Evolutionary conservation across 2,113 vertebrate species (phyloP).

Genomic region (Antechinus flavipes): DNA sequence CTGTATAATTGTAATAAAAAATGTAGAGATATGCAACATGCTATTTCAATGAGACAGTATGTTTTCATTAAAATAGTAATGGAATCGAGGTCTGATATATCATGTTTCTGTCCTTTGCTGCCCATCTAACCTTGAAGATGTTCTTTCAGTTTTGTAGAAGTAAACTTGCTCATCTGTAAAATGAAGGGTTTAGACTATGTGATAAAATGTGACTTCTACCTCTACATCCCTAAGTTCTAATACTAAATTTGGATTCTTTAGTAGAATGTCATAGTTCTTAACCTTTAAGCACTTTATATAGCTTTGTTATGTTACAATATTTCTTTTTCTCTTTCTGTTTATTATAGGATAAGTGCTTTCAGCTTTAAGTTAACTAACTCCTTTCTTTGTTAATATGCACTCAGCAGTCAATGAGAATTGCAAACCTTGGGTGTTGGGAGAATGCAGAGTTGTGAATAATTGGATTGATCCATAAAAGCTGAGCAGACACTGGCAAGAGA

Average conservation of each 20-base stretch:
- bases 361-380: slow-evolving; percentile 4
- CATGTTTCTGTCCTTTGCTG: not conserved
- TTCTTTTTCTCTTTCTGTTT: not conserved
- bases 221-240: not conserved
- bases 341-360: not conserved
- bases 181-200: not conserved
- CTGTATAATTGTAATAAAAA: not conserved
- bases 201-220: not conserved
- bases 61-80: not conserved
- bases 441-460: slow-evolving; percentile 1
- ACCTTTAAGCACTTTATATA: not conserved
- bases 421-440: not conserved
- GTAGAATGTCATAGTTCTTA: not conserved
- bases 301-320: not conserved
- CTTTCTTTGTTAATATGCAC: not conserved
- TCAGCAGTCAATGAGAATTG: slow-evolving; percentile 22
- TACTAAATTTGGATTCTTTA: slow-evolving; percentile 5
- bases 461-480: not conserved
- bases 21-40: not conserved
- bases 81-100: not conserved
- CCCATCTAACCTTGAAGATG: not conserved
- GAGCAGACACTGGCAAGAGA: not conserved
- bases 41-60: not conserved
- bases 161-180: not conserved
- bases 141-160: not conserved